phyloP scores from a whole-genome alignment of 2,113 vertebrate species.

The Stegastes partitus region DNA sequence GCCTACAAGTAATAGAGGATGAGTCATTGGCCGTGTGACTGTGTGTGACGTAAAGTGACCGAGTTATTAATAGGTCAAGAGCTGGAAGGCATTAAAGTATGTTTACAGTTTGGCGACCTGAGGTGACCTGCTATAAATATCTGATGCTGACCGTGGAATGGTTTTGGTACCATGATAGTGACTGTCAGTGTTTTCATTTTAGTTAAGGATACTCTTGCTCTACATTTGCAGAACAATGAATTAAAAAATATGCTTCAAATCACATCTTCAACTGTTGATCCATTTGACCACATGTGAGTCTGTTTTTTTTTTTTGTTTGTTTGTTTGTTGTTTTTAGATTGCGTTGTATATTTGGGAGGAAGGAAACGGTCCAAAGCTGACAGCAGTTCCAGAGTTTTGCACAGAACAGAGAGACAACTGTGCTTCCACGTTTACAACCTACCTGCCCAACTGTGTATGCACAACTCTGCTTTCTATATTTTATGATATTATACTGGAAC shows the following conservation, averaged over 20 bases:
- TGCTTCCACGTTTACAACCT: slow-evolving; percentile 85
- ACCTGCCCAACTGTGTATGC: slow-evolving; percentile 89
- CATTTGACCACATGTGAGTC: slow-evolving; percentile 9
- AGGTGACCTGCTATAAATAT: too few species aligned
- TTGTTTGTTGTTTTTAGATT: slow-evolving; percentile 87
- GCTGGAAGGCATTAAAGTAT: too few species aligned
- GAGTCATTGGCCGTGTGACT: background rate
- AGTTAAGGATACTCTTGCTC: background rate
- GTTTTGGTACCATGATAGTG: too few species aligned
- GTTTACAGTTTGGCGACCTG: too few species aligned
- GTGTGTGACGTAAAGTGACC: too few species aligned
- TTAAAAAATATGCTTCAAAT: background rate
- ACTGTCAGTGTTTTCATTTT: too few species aligned
- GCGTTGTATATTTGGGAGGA: slow-evolving; percentile 93
- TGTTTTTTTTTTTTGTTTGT: background rate
- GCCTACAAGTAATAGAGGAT: background rate
- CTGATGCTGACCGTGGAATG: too few species aligned
- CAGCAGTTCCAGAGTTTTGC: slow-evolving; percentile 89
- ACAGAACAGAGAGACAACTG: slow-evolving; percentile 72
- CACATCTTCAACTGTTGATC: background rate
- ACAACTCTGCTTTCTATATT: background rate
- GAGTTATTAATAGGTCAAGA: too few species aligned
- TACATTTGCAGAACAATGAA: background rate
- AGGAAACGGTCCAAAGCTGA: slow-evolving; percentile 88
- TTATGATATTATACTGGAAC: too few species aligned